Evolutionary conservation across 2,888 invertebrate species (phyloP).

Genomic region (Scaptomyza caliginosa): DNA sequence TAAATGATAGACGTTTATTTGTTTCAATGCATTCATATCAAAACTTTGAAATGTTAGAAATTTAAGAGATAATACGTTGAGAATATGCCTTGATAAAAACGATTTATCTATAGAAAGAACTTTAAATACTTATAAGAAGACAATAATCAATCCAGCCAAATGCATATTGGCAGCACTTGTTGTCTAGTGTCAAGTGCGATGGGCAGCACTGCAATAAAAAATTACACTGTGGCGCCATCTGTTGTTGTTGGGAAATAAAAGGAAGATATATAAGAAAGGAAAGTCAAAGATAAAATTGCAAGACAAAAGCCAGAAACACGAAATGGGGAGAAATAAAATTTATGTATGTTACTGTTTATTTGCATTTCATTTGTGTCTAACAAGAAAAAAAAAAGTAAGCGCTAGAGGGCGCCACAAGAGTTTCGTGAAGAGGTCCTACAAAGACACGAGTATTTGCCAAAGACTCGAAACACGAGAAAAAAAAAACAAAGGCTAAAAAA

Average conservation of each 20-base stretch:
- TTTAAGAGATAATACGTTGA: too few species aligned
- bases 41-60: too few species aligned
- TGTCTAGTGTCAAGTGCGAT: background rate
- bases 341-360: slow-evolving; percentile 5
- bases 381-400: background rate
- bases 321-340: background rate
- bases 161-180: too few species aligned
- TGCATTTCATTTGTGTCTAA: slow-evolving; percentile 27
- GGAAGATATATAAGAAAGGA: too few species aligned
- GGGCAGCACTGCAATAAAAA: background rate
- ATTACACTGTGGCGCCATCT: slow-evolving; percentile 5
- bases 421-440: background rate
- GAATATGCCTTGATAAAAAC: too few species aligned
- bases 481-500: background rate
- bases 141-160: too few species aligned
- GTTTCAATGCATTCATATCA: too few species aligned
- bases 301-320: background rate
- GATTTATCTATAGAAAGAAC: too few species aligned
- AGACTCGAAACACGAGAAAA: slow-evolving; percentile 12
- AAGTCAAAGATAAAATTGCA: slow-evolving; percentile 4
- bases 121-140: too few species aligned
- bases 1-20: too few species aligned
- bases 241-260: background rate
- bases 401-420: background rate
- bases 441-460: slow-evolving; percentile 18